Evolutionary conservation across 2,113 vertebrate species (phyloP).

Genomic region (Menura novaehollandiae): DNA sequence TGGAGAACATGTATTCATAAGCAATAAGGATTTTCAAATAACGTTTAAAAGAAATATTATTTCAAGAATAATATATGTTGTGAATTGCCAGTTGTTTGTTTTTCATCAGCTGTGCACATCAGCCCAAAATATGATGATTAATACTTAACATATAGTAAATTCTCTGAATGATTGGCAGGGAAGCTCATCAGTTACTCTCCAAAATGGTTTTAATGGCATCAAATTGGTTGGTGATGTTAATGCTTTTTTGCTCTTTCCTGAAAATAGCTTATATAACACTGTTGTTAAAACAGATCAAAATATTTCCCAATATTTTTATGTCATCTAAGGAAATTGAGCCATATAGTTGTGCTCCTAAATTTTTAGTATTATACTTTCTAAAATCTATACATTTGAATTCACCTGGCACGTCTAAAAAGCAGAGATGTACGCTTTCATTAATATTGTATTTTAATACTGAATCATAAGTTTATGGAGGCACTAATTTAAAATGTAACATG

Average conservation of each 20-base stretch:
- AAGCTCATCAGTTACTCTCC: not conserved
- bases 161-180: not conserved
- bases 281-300: not conserved
- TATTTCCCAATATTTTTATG: not conserved
- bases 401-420: not conserved
- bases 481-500: not conserved
- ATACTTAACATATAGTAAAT: not conserved
- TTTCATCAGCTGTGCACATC: not conserved
- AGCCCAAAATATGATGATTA: not conserved
- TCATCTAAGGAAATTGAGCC: not conserved
- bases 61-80: not conserved
- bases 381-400: not conserved
- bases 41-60: not conserved
- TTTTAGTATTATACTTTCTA: not conserved
- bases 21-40: not conserved
- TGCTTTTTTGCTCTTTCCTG: not conserved
- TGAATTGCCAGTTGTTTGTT: not conserved
- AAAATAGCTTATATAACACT: not conserved
- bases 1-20: not conserved
- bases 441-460: not conserved
- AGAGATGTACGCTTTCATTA: not conserved
- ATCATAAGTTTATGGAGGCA: not conserved
- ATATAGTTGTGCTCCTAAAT: not conserved
- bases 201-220: slow-evolving; percentile 12
- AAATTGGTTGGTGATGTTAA: not conserved